Base-by-base conservation (phyloP, 2,113 vertebrate species). In the Nycticebus coucang region DNA sequence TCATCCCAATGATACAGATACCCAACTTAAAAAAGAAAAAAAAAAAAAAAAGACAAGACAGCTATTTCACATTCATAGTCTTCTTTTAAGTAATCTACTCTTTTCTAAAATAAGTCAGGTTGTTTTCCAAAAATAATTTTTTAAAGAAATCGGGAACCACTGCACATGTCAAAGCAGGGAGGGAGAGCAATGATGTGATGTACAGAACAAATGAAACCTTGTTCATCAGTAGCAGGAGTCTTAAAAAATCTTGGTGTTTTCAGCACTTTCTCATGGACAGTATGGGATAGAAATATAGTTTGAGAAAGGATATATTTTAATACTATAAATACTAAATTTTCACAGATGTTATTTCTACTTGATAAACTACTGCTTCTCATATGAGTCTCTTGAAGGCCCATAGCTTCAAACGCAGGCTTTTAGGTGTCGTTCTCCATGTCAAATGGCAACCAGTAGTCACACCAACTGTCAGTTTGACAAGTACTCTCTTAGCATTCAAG, bases 391-490 rank as follows among this genome's bases (percentile, higher is more conserved):
- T 95, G 41, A 96, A 97, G 68, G 90, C 68, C 87, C 77, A 90
- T 0, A 4, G 72, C 84, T 87, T 41, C 66, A 85, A 96, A 97
- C 15, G 37, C 87, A 95, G 80, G 80, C 87, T 98, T 93, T 80
- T 85, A 94, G 89, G 71, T 95, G 71, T 87, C 50, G 4, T 30
- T 97, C 37, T 89, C 64, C 64, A 92, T 95, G 95, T 94, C 95
- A 97, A 97, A 72, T 95, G 87, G 93, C 95, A 95, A 92, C 60
- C 81, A 93, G 72, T 2, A 95, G 95, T 95, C 95, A 96, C 35
- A 94, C 50, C 62, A 89, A 93, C 91, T 97, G 97, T 96, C 93
- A 97, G 78, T 94, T 83, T 97, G 93, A 94, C 78, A 88, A 95
- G 87, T 74, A 87, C 26, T 96, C 87, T 92, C 90, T 93, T 64